These are phyloP conservation scores for Congeria kusceri DNA, from an alignment of 2,888 invertebrate genomes.

Conservation along the genomic window DNA sequence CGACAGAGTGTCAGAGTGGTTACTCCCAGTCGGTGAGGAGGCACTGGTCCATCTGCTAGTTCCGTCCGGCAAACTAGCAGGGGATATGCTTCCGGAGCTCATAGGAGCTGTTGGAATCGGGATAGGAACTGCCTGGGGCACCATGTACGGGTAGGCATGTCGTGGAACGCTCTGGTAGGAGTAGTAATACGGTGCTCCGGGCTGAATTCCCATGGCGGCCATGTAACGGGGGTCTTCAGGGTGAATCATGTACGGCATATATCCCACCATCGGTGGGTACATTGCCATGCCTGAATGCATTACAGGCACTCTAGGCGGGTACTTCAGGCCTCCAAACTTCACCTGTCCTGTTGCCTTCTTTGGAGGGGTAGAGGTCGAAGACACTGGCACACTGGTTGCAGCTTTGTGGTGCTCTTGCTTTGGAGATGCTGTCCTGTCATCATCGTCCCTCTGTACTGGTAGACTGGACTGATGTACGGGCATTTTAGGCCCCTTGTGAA, in stretches of 20 bases:
- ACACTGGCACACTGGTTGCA: constrained; percentile 2
- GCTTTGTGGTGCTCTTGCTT: constrained; percentile 3
- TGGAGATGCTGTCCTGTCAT: constrained; percentile 45
- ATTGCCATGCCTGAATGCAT: constrained; percentile 56
- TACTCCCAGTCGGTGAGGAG: constrained; percentile 54
- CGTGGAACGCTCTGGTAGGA: constrained; percentile 41
- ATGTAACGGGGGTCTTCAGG: constrained; percentile 51
- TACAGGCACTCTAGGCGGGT: constrained; percentile 30
- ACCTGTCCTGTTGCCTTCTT: constrained; percentile 35
- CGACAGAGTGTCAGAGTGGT: constrained; percentile 38
- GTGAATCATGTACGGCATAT: constrained; percentile 55
- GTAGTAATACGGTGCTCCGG: constrained; percentile 50
- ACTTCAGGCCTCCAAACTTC: constrained; percentile 2
- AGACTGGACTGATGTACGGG: constrained; percentile 33
- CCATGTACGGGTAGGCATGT: constrained; percentile 39
- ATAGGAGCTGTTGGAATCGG: constrained; percentile 49
- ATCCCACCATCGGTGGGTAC: constrained; percentile 50
- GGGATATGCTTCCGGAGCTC: constrained; percentile 61
- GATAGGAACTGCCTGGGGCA: constrained; percentile 43
- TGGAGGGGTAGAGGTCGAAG: constrained; percentile 31
- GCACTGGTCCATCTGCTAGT: constrained; percentile 26
- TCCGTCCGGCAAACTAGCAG: constrained; percentile 56
- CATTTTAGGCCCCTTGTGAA: constrained; percentile 30
- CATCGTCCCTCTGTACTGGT: constrained; percentile 57
- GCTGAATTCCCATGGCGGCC: constrained; percentile 33